Evolutionary conservation across 2,113 vertebrate species (phyloP).

Genomic region (Amphilophus citrinellus): DNA sequence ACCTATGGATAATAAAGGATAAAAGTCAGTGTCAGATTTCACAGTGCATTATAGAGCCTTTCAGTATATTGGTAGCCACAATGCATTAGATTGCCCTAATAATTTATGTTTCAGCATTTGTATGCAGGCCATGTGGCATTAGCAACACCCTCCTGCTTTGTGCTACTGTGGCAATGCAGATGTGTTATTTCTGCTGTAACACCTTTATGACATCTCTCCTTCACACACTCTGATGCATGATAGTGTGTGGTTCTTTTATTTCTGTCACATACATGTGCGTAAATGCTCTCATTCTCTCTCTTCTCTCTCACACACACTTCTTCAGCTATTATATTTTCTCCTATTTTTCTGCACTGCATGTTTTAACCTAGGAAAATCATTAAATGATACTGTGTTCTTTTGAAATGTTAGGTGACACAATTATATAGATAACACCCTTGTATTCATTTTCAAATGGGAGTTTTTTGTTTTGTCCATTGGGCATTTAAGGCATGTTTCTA

Average conservation of each 20-base stretch:
- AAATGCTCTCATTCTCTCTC: background rate
- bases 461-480: background rate
- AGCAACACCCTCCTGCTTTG: background rate
- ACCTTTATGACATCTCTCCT: conserved; percentile 13
- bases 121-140: background rate
- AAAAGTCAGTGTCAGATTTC: background rate
- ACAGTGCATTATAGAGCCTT: background rate
- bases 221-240: background rate
- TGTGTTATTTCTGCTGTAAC: conserved; percentile 30
- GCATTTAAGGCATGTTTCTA: too few species aligned
- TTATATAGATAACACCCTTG: background rate
- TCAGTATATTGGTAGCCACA: background rate
- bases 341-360: background rate
- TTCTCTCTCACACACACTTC: background rate
- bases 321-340: background rate
- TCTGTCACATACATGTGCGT: background rate
- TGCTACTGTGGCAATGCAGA: conserved; percentile 17
- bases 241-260: background rate
- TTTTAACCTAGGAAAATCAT: background rate
- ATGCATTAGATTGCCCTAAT: background rate
- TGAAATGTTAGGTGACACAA: background rate
- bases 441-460: background rate
- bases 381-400: background rate
- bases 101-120: background rate
- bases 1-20: background rate